These are phyloP conservation scores for Leptopterna dolabrata DNA, from an alignment of 2,888 invertebrate genomes.

Conservation along the genomic window DNA sequence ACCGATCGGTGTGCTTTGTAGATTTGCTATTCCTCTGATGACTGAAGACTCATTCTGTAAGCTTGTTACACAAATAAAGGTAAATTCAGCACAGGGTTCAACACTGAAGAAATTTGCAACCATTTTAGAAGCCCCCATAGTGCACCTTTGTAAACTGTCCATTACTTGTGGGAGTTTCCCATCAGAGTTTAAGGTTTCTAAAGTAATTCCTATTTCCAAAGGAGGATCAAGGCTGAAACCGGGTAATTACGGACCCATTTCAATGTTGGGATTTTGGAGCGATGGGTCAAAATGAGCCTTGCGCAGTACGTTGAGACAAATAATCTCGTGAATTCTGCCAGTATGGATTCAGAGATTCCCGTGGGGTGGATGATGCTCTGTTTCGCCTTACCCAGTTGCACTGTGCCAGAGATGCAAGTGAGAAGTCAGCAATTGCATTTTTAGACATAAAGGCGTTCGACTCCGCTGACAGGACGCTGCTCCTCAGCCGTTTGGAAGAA, in stretches of 20 bases:
- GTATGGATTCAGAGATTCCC: neutral
- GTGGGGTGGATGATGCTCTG: neutral
- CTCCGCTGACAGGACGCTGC: neutral
- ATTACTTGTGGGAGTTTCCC: neutral
- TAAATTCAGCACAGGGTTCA: neutral
- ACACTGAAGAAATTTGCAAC: neutral
- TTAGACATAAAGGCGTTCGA: neutral
- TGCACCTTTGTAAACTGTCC: neutral
- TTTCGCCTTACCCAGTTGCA: neutral
- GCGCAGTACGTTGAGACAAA: neutral
- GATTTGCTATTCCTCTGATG: neutral
- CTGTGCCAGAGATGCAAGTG: neutral
- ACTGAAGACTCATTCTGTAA: neutral
- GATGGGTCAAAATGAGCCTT: neutral
- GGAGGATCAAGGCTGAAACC: neutral
- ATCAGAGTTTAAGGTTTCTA: neutral
- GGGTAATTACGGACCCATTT: neutral
- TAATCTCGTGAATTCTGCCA: neutral
- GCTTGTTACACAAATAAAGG: neutral
- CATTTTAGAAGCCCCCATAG: neutral
- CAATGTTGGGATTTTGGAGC: neutral
- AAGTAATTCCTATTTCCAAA: neutral
- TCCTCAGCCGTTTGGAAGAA: neutral
- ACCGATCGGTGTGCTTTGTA: neutral
- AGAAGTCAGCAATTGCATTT: neutral